Evolutionary conservation across 2,797 vertebrate species (phyloP).

Genomic region (Pseudopleuronectes americanus): DNA sequence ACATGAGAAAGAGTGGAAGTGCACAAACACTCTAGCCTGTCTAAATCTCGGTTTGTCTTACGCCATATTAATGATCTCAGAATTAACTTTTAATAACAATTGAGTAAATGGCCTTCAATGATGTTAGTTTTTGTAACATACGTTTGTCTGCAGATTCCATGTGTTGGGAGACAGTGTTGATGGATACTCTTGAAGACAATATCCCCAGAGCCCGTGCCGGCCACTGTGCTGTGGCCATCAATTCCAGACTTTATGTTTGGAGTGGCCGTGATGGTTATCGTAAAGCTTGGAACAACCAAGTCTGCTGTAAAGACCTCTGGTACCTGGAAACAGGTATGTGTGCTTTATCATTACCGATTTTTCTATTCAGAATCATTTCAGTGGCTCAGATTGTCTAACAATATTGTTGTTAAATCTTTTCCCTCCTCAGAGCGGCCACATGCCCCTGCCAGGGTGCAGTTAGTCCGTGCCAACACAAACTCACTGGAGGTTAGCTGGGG

Average conservation of each 20-base stretch:
- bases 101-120: neutral
- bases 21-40: slow-evolving; percentile 96
- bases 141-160: slow-evolving; percentile 85
- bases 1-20: slow-evolving; percentile 99
- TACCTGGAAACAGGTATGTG: slow-evolving; percentile 92
- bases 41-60: slow-evolving; percentile 91
- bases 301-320: slow-evolving; percentile 96
- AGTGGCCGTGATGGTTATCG: slow-evolving; percentile 95
- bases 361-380: neutral
- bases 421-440: slow-evolving; percentile 87
- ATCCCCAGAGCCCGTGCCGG: slow-evolving; percentile 94
- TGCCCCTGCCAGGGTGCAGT: slow-evolving; percentile 91
- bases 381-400: neutral
- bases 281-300: slow-evolving; percentile 97
- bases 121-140: neutral
- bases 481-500: slow-evolving; percentile 97
- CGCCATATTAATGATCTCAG: neutral
- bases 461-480: slow-evolving; percentile 95
- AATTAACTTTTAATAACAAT: neutral
- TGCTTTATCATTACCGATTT: neutral
- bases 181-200: slow-evolving; percentile 95
- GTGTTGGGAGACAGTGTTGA: slow-evolving; percentile 93
- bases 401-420: neutral
- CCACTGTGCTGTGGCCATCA: slow-evolving; percentile 94
- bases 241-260: slow-evolving; percentile 94